Conservation (phyloP, 2,888 invertebrate species). For the Melinopterus prodromus region DNA sequence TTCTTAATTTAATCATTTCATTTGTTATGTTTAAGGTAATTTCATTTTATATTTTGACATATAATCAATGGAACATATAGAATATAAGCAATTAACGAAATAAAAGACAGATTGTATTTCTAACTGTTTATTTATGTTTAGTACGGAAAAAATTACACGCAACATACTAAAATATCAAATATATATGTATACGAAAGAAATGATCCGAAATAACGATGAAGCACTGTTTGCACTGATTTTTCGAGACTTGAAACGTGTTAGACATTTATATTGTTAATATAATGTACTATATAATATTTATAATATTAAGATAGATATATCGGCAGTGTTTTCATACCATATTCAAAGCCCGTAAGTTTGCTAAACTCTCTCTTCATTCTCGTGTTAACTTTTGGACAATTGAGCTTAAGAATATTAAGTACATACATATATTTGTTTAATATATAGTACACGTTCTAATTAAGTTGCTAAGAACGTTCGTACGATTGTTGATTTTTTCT, state of each 20-base stretch:
- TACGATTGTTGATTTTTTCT: slow-evolving; percentile 23
- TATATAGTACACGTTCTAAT: slow-evolving; percentile 28
- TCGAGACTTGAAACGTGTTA: slow-evolving; percentile 5
- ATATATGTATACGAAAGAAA: slow-evolving; percentile 31
- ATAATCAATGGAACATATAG: no score
- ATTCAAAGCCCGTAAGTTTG: slow-evolving; percentile 50
- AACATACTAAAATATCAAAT: slow-evolving; percentile 47
- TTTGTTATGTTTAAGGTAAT: no score
- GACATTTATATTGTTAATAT: slow-evolving; percentile 33
- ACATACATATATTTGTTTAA: slow-evolving; percentile 32
- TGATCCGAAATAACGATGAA: not conserved
- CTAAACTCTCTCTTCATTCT: not conserved
- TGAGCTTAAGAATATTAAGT: slow-evolving; percentile 46
- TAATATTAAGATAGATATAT: slow-evolving; percentile 51
- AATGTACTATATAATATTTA: slow-evolving; percentile 32
- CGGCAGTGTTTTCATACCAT: slow-evolving; percentile 57
- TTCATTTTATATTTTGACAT: no score
- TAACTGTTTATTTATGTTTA: slow-evolving; percentile 45
- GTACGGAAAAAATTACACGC: slow-evolving; percentile 46
- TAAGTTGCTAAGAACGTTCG: slow-evolving; percentile 19
- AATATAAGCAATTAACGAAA: not conserved
- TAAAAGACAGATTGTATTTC: slow-evolving; percentile 30
- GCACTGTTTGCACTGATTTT: slow-evolving; percentile 4
- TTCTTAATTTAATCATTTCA: no score
- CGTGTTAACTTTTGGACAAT: slow-evolving; percentile 48